Percentiles rank a stretch among this genome's conserved stretches.
Conservation (phyloP, 2,113 vertebrate species). For the Jaculus jaculus region DNA sequence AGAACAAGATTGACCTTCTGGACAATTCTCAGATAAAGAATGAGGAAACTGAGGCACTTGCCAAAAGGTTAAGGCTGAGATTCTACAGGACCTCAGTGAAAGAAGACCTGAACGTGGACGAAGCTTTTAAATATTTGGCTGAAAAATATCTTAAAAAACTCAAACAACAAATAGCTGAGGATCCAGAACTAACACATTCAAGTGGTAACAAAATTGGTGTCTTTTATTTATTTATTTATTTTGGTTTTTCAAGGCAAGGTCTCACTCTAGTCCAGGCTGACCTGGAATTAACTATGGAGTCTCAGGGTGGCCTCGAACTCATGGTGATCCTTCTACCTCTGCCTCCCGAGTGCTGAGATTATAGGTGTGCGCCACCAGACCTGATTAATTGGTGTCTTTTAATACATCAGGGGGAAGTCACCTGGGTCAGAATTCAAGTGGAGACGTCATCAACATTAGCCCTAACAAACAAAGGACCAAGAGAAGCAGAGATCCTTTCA, state of each 20-base stretch:
- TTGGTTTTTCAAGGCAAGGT: no score
- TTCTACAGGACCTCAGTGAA: constrained; percentile 98
- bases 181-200: constrained; percentile 90
- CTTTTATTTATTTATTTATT: no score
- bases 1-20: constrained; percentile 99
- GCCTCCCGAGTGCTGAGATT: no score
- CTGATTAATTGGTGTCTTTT: no score
- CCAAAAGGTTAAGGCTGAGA: constrained; percentile 94
- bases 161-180: constrained; percentile 94
- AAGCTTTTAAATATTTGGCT: constrained; percentile 99
- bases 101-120: constrained; percentile 96
- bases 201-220: constrained; percentile 99
- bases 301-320: no score
- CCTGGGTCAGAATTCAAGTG: constrained; percentile 89
- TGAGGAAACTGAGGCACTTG: constrained; percentile 96
- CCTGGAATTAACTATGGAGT: no score
- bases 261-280: no score
- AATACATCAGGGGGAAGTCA: constrained; percentile 91
- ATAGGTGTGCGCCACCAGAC: no score
- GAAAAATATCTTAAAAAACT: constrained; percentile 98
- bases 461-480: constrained; percentile 99
- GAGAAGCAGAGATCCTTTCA: constrained; percentile 95
- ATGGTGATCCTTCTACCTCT: no score
- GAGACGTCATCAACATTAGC: constrained; percentile 94
- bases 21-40: constrained; percentile 97